A percentile compares a stretch with the other conserved stretches of the same genome.
Conservation (phyloP, 2,888 invertebrate species). For the Bruchidius siliquastri region DNA sequence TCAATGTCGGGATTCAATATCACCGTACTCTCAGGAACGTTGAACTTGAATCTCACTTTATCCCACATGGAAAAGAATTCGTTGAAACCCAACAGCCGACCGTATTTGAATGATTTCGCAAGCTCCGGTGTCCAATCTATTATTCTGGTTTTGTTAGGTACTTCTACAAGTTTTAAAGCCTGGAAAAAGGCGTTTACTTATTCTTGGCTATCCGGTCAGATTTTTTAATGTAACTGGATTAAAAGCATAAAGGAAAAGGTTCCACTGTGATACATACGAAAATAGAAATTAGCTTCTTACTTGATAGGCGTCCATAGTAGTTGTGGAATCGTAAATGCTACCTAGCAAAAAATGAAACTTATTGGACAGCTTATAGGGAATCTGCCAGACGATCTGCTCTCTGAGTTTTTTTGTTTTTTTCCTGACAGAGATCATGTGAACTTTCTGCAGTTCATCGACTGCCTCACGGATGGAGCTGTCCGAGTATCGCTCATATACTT, state of each 20-base stretch:
- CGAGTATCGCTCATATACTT: conserved; percentile 67
- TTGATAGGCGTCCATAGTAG: conserved; percentile 25
- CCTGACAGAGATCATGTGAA: conserved; percentile 16
- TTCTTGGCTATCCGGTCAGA: neutral
- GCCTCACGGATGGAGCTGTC: conserved; percentile 59
- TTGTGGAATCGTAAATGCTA: conserved; percentile 23
- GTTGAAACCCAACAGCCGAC: conserved; percentile 27
- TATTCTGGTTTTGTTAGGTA: neutral
- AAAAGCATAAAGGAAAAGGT: too few species aligned
- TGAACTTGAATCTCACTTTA: conserved; percentile 42
- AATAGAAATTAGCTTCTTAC: too few species aligned
- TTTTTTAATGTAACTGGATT: too few species aligned
- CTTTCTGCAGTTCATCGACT: conserved; percentile 53
- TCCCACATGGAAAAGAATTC: conserved; percentile 24
- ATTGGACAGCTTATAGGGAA: conserved; percentile 45
- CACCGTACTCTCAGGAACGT: conserved; percentile 55
- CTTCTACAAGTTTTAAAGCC: neutral
- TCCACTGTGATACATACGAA: too few species aligned
- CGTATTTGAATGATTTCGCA: conserved; percentile 20
- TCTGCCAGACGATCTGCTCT: conserved; percentile 18
- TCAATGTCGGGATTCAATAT: conserved; percentile 52
- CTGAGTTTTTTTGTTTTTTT: conserved; percentile 22
- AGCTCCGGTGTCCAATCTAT: conserved; percentile 2
- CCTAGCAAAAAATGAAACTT: conserved; percentile 44
- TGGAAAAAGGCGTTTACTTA: neutral